Evolutionary conservation across 2,797 vertebrate genomes (phyloP), one percentile per base, ranked within the genome.

Genomic region (Anas bahamensis): DNA sequence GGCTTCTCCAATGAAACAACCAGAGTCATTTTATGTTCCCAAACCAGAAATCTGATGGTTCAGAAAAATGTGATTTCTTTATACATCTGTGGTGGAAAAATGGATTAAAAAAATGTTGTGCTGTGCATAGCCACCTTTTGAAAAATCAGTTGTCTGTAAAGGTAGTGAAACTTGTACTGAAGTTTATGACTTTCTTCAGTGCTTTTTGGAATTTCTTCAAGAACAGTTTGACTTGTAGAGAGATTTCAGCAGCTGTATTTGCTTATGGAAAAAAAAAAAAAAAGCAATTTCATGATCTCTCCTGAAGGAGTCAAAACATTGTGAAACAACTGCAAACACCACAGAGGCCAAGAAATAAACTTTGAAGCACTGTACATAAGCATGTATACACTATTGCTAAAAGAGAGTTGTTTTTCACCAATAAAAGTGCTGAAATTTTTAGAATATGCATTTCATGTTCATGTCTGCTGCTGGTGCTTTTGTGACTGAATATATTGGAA

Each of bases 291-390:
- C 78, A 64, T 41, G 66, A 84, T 84, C 78, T 35, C 33, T 91
- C 46, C 48, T 89, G 60, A 50, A 94, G 24, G 75, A 94, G 80
- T 88, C 92, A 95, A 95, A 96, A 93, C 85, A 95, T 96, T 95
- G 89, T 89, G 94, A 88, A 95, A 95, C 66, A 91, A 92, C 69
- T 87, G 63, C 75, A 96, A 96, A 91, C 71, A 93, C 57, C 63
- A 74, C 1, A 92, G 72, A 84, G 31, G 84, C 91, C 94, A 95
- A 93, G 82, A 82, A 95, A 92, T 60, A 76, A 91, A 59, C 52
- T 44, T 76, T 66, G 63, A 86, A 65, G 80, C 82, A 81, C 39
- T 72, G 44, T 84, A 92, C 68, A 60, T 85, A 92, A 94, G 88
- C 56, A 86, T 33, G 76, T 21, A 75, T 14, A 76, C 55, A 91